A percentile compares a stretch with the other conserved stretches of the same genome.
Evolutionary conservation across 2,113 vertebrate genomes (phyloP).

Genomic region (Sarotherodon lohbergeri): DNA sequence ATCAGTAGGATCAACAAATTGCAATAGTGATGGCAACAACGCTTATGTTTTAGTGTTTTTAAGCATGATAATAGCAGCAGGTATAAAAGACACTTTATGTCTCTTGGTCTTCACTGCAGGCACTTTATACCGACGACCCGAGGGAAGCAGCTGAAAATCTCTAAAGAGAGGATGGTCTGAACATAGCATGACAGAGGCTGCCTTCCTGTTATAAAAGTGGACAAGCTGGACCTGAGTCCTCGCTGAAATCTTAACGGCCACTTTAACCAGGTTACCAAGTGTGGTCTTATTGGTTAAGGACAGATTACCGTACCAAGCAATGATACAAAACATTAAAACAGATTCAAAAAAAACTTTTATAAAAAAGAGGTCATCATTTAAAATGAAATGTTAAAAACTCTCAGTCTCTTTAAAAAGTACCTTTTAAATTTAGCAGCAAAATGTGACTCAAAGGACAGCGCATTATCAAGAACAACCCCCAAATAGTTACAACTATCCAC

Average conservation of each 20-base stretch:
- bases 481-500: background rate
- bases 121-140: background rate
- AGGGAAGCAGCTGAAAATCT: background rate
- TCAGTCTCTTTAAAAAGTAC: background rate
- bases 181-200: background rate
- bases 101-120: background rate
- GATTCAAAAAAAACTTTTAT: background rate
- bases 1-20: background rate
- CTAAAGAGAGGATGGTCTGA: background rate
- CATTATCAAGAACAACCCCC: background rate
- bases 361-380: background rate
- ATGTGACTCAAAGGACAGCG: background rate
- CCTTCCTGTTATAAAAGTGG: background rate
- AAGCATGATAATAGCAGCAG: background rate
- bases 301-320: background rate
- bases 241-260: background rate
- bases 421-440: background rate
- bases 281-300: background rate
- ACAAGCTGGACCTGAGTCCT: background rate
- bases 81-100: background rate
- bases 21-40: background rate
- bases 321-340: background rate
- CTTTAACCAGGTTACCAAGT: background rate
- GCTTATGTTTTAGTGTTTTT: background rate
- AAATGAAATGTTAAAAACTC: background rate